Percentiles rank a stretch among this genome's conserved stretches.
phyloP scores from a whole-genome alignment of 2,113 vertebrate species.

The Chaetura pelagica region DNA sequence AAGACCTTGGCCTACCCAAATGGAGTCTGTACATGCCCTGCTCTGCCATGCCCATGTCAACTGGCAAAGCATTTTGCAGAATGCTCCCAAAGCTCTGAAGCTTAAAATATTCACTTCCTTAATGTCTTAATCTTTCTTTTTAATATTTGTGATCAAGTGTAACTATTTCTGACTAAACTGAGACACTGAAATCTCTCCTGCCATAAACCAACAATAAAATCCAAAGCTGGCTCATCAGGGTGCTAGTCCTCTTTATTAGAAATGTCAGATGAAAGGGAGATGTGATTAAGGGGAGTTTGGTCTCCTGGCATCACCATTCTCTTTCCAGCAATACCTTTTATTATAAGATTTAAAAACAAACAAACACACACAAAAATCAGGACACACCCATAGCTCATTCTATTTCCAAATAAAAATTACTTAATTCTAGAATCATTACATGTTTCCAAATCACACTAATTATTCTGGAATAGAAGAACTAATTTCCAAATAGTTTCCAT shows the following conservation, averaged over 20 bases:
- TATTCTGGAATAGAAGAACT: conserved; percentile 40
- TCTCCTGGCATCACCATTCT: conserved; percentile 1
- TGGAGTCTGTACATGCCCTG: neutral
- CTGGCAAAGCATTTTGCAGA: neutral
- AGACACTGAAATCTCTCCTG: neutral
- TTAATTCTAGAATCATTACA: conserved; percentile 37
- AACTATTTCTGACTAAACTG: neutral
- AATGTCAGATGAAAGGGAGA: conserved; percentile 24
- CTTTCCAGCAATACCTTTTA: conserved; percentile 18
- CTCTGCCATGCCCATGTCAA: neutral
- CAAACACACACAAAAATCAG: neutral
- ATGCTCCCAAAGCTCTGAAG: neutral
- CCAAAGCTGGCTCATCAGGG: neutral
- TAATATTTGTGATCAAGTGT: neutral
- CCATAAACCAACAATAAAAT: conserved; percentile 6
- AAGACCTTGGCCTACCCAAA: neutral
- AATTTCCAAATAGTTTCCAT: conserved; percentile 61
- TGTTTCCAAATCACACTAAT: conserved; percentile 44
- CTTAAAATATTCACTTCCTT: neutral
- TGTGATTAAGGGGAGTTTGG: conserved; percentile 4
- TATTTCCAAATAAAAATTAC: conserved; percentile 27
- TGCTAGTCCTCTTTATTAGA: neutral
- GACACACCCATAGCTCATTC: neutral
- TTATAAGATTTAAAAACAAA: neutral
- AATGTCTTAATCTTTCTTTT: conserved; percentile 23